phyloP scores from a whole-genome alignment of 2,888 invertebrate species.

The Scaptomyza reducta region DNA sequence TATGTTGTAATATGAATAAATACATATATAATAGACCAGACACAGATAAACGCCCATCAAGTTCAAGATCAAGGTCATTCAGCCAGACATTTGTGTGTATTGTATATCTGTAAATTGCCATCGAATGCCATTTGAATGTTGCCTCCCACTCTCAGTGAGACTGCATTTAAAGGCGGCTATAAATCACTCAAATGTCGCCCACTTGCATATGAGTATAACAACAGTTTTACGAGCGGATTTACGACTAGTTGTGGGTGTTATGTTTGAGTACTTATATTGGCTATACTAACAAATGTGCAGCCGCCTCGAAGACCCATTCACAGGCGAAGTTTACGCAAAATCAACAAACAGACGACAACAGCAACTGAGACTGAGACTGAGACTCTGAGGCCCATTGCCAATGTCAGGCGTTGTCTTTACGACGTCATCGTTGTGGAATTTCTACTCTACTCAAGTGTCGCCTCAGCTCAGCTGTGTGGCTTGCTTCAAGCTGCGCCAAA shows the following conservation, averaged over 20 bases:
- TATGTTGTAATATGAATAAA: constrained; percentile 54
- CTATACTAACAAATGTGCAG: constrained; percentile 56
- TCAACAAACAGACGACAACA: constrained; percentile 17
- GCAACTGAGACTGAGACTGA: constrained; percentile 2
- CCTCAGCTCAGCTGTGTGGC: constrained; percentile 30
- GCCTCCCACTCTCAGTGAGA: constrained; percentile 48
- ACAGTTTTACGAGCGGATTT: constrained; percentile 51
- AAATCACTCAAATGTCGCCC: constrained; percentile 74
- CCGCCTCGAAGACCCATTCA: constrained; percentile 39
- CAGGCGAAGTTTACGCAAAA: constrained; percentile 3
- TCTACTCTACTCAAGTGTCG: constrained; percentile 39
- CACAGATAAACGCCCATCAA: constrained; percentile 42
- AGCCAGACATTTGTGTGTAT: constrained; percentile 8
- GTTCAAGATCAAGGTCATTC: constrained; percentile 74
- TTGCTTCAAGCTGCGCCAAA: constrained; percentile 16
- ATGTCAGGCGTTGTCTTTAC: constrained; percentile 62
- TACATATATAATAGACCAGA: constrained; percentile 17
- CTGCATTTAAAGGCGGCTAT: constrained; percentile 64
- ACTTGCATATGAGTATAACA: constrained; percentile 35
- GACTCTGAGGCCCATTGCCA: constrained; percentile 45
- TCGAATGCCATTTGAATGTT: constrained; percentile 71
- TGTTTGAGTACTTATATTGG: constrained; percentile 57
- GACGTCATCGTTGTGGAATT: constrained; percentile 74
- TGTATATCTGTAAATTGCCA: constrained; percentile 39
- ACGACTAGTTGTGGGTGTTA: constrained; percentile 56